Percentiles rank a stretch among this genome's conserved stretches.
Evolutionary conservation across 1,140 invertebrate genomes (phyloP).

Genomic region (Megalonaias nervosa): DNA sequence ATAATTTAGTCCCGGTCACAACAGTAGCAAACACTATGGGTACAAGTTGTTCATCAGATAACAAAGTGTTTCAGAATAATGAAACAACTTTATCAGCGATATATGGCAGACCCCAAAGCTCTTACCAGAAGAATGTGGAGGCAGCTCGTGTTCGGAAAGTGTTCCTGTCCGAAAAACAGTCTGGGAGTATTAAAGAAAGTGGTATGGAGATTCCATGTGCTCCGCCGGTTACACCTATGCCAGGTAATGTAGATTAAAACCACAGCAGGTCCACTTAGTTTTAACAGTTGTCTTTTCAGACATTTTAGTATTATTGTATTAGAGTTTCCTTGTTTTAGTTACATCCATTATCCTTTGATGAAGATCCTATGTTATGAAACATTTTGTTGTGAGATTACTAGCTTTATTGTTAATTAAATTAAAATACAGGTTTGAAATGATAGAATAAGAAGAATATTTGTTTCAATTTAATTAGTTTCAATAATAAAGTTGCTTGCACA

Average conservation of each 20-base stretch:
- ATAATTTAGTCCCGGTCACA: too few species aligned
- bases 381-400: neutral
- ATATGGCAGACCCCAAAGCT: too few species aligned
- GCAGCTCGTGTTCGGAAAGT: conserved; percentile 38
- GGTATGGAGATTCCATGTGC: conserved; percentile 61
- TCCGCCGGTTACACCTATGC: conserved; percentile 65
- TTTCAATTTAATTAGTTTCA: too few species aligned
- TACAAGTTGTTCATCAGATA: too few species aligned
- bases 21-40: too few species aligned
- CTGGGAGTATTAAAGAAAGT: conserved; percentile 50
- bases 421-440: neutral
- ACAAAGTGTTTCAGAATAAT: too few species aligned
- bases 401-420: neutral
- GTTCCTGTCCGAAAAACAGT: conserved; percentile 64
- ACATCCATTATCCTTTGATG: neutral
- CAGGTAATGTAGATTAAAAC: conserved; percentile 42
- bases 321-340: neutral
- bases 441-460: too few species aligned
- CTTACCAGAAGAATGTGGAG: too few species aligned
- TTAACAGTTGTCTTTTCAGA: neutral
- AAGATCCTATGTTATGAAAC: neutral
- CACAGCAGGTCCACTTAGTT: too few species aligned
- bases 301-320: conserved; percentile 1
- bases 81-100: too few species aligned
- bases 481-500: too few species aligned